These are phyloP conservation scores for Apostichopus californicus DNA, from an alignment of 35 echinoderm and acorn worm species.

Conservation along the genomic window DNA sequence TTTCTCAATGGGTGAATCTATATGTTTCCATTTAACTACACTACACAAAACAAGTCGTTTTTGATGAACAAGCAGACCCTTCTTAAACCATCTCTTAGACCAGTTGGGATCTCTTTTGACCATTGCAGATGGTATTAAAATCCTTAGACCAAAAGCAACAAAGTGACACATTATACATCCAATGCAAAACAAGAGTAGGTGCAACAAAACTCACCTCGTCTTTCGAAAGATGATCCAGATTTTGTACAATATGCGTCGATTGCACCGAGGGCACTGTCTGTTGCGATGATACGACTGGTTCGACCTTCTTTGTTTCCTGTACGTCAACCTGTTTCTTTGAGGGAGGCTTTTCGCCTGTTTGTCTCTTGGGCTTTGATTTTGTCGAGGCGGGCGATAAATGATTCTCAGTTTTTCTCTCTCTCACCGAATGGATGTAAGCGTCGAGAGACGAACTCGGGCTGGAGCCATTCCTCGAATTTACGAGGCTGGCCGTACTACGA, in stretches of 20 bases:
- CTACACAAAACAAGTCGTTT: too few species aligned
- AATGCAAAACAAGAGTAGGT: background rate
- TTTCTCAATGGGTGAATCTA: too few species aligned
- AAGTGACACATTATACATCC: background rate
- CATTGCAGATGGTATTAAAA: too few species aligned
- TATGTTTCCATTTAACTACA: too few species aligned
- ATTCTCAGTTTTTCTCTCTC: slow-evolving; percentile 13
- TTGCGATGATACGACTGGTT: background rate
- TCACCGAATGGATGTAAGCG: slow-evolving; percentile 50
- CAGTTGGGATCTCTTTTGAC: too few species aligned
- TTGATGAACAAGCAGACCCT: too few species aligned
- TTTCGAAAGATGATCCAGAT: slow-evolving; percentile 72
- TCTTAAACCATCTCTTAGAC: too few species aligned
- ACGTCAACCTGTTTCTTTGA: background rate
- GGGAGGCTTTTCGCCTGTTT: background rate
- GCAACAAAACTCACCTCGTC: slow-evolving; percentile 67
- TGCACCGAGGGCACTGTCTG: background rate
- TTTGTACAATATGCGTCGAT: slow-evolving; percentile 24
- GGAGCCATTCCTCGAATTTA: background rate
- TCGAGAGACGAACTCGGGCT: slow-evolving; percentile 14
- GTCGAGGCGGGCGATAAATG: background rate
- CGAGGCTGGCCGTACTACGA: background rate
- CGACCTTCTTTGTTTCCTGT: background rate
- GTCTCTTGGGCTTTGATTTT: background rate
- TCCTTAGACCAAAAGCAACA: too few species aligned